A percentile compares a stretch with the other conserved stretches of the same genome.
These are phyloP conservation scores for Phrynosoma platyrhinos DNA, from an alignment of 2,113 vertebrate species.

Conservation along the genomic window DNA sequence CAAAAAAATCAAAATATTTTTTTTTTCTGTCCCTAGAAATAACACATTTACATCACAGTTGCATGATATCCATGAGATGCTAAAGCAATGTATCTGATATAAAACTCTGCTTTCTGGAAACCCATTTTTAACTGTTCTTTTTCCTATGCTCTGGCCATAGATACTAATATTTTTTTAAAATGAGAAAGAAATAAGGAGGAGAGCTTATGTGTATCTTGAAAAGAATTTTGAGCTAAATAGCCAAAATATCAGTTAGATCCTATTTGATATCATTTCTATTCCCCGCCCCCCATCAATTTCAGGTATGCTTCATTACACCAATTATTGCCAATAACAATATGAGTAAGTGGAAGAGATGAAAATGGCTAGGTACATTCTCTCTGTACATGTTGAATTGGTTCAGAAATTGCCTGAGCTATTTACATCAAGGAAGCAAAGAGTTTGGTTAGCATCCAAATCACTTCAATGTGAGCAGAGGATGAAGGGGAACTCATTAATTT, in stretches of 20 bases:
- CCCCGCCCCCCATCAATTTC: neutral
- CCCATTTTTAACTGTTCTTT: too few species aligned
- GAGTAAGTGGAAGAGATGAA: neutral
- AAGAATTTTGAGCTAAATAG: neutral
- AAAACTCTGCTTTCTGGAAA: too few species aligned
- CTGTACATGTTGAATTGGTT: neutral
- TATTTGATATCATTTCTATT: neutral
- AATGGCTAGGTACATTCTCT: neutral
- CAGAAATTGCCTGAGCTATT: neutral
- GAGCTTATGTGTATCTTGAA: neutral
- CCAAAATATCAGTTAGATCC: neutral
- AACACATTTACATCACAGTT: too few species aligned
- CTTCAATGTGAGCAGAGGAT: neutral
- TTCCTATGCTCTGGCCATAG: too few species aligned
- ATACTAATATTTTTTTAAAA: too few species aligned
- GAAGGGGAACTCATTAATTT: neutral
- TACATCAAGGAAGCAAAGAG: neutral
- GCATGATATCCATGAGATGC: too few species aligned
- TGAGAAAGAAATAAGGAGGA: too few species aligned
- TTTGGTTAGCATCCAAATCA: neutral
- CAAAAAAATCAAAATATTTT: too few species aligned
- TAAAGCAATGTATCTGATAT: too few species aligned
- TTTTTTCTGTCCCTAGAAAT: too few species aligned
- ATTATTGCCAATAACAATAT: neutral
- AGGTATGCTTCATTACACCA: neutral